These are phyloP conservation scores for Peromyscus aztecus DNA, from an alignment of 2,797 vertebrate species.

Conservation along the genomic window DNA sequence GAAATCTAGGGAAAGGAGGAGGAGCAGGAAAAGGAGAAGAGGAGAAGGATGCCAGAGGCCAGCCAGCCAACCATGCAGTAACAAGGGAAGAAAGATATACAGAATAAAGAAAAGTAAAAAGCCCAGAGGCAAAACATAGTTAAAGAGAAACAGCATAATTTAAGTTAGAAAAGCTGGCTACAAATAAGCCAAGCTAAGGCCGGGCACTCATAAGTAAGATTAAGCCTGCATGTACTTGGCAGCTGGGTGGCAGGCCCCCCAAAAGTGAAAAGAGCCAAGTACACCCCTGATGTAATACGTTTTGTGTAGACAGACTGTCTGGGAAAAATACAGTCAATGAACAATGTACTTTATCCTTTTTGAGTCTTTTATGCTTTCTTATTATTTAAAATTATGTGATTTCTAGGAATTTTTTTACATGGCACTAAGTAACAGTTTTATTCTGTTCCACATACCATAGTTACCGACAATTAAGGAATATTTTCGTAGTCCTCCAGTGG, in stretches of 20 bases:
- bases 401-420: neutral
- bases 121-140: neutral
- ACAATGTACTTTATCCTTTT: neutral
- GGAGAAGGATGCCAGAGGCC: neutral
- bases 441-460: neutral
- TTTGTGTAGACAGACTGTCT: neutral
- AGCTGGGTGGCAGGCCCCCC: neutral
- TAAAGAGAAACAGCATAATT: neutral
- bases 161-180: neutral
- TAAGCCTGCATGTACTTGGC: neutral
- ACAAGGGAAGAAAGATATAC: neutral
- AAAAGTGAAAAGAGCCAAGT: neutral
- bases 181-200: neutral
- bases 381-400: constrained; percentile 24
- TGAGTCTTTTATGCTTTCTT: neutral
- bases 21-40: neutral
- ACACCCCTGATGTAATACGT: neutral
- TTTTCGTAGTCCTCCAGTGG: neutral
- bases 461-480: neutral
- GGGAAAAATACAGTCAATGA: neutral
- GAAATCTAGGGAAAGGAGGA: neutral
- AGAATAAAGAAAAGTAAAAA: neutral
- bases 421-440: neutral
- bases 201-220: neutral
- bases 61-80: neutral